phyloP scores from a whole-genome alignment of 1,140 invertebrate species.

The Drosophila bocki region DNA sequence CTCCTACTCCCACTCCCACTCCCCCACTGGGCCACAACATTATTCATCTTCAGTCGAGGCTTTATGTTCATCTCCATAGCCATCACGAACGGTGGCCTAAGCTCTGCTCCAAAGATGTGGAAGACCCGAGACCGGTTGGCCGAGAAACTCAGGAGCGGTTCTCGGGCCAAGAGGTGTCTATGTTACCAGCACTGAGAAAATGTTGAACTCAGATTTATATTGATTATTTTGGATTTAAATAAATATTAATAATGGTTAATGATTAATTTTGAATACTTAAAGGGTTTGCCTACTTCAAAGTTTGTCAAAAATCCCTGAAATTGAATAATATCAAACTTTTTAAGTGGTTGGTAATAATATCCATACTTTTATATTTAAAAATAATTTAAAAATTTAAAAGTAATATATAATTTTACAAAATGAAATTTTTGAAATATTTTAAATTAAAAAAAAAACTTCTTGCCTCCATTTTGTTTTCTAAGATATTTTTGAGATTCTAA shows the following conservation, averaged over 20 bases:
- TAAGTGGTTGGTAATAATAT: background rate
- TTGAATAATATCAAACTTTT: background rate
- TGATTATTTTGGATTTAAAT: background rate
- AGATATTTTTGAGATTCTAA: too few relatives aligned
- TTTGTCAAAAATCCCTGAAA: too few relatives aligned
- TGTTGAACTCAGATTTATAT: background rate
- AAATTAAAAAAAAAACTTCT: background rate
- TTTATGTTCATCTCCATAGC: slow-evolving; percentile 21
- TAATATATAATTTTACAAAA: background rate
- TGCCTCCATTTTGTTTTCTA: background rate
- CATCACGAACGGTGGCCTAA: slow-evolving; percentile 7
- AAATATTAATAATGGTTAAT: background rate
- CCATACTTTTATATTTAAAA: background rate
- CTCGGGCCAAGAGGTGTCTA: slow-evolving; percentile 1
- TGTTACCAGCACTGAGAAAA: background rate
- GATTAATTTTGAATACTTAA: background rate
- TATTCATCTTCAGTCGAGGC: slow-evolving; percentile 19
- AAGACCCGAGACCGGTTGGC: slow-evolving; percentile 44
- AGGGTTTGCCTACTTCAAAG: background rate
- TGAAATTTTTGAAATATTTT: too few relatives aligned
- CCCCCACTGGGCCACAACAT: slow-evolving; percentile 11
- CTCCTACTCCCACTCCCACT: slow-evolving; percentile 3
- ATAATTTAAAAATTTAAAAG: background rate
- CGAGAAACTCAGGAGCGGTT: slow-evolving; percentile 34
- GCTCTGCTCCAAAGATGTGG: slow-evolving; percentile 31